phyloP scores from a whole-genome alignment of 1,140 invertebrate species.

The Drosophila gunungcola region DNA sequence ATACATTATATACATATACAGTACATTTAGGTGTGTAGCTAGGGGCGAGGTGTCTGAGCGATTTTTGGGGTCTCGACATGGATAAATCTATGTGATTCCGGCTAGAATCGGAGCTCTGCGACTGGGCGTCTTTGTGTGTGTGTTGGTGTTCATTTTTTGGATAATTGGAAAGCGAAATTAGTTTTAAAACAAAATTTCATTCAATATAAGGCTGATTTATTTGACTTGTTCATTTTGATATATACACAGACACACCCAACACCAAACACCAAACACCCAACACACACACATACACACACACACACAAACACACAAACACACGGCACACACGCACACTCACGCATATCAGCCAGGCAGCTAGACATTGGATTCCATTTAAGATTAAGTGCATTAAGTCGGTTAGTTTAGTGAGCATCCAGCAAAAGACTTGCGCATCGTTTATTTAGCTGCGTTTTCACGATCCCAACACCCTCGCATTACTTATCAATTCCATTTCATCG shows the following conservation, averaged over 20 bases:
- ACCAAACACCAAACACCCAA: constrained; percentile 14
- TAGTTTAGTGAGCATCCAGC: constrained; percentile 59
- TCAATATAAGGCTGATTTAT: constrained; percentile 81
- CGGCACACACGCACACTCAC: constrained; percentile 35
- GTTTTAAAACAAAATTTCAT: constrained; percentile 73
- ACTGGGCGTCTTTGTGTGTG: constrained; percentile 55
- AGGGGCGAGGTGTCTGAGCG: constrained; percentile 25
- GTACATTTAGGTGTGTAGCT: constrained; percentile 42
- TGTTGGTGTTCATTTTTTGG: constrained; percentile 52
- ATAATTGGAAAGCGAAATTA: constrained; percentile 71
- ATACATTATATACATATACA: constrained; percentile 57
- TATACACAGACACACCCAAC: constrained; percentile 28
- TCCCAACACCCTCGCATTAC: constrained; percentile 6
- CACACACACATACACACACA: constrained; percentile 31
- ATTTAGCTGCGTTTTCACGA: constrained; percentile 56
- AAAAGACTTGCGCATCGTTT: constrained; percentile 74
- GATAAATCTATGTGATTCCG: constrained; percentile 9
- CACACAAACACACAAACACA: constrained; percentile 20
- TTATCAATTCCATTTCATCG: constrained; percentile 22
- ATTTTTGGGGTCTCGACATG: constrained; percentile 16
- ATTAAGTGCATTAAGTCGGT: constrained; percentile 51
- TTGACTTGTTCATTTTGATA: constrained; percentile 79
- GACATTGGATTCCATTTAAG: constrained; percentile 47
- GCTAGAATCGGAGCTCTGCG: constrained; percentile 10
- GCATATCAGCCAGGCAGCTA: constrained; percentile 49